Evolutionary conservation across 2,797 vertebrate genomes (phyloP).

Genomic region (Hydrolagus colliei): DNA sequence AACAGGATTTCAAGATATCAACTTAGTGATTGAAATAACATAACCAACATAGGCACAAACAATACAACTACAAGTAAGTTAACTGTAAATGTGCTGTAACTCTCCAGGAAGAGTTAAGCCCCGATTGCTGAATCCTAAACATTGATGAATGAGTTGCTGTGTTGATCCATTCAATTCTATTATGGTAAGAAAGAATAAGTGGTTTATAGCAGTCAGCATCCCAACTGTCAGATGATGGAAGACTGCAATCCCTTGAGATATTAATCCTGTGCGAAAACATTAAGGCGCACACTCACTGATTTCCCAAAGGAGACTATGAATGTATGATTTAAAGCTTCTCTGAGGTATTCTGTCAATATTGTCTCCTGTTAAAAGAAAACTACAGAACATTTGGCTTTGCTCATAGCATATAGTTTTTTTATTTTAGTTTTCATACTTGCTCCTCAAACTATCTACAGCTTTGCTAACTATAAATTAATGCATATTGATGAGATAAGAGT

Average conservation of each 20-base stretch:
- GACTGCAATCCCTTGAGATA: background rate
- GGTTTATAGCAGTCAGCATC: background rate
- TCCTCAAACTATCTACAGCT: background rate
- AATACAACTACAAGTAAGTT: background rate
- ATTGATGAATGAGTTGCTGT: background rate
- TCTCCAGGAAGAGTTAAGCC: background rate
- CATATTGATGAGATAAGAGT: background rate
- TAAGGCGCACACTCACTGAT: background rate
- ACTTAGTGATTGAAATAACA: background rate
- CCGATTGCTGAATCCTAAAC: background rate
- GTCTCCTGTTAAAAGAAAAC: too few relatives aligned
- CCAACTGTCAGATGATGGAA: background rate
- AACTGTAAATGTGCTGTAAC: background rate
- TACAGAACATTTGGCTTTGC: background rate
- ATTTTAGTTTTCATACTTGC: background rate
- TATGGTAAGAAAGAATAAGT: background rate
- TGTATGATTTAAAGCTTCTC: background rate
- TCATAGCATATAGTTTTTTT: background rate
- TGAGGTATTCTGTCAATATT: background rate
- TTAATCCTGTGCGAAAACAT: conserved; percentile 6
- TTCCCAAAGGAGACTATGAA: background rate
- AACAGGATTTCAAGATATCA: too few relatives aligned
- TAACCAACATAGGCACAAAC: background rate
- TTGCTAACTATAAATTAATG: background rate
- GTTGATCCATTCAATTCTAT: background rate